These are phyloP conservation scores for Andrena bicolor DNA, from an alignment of 2,888 invertebrate genomes.

Conservation along the genomic window DNA sequence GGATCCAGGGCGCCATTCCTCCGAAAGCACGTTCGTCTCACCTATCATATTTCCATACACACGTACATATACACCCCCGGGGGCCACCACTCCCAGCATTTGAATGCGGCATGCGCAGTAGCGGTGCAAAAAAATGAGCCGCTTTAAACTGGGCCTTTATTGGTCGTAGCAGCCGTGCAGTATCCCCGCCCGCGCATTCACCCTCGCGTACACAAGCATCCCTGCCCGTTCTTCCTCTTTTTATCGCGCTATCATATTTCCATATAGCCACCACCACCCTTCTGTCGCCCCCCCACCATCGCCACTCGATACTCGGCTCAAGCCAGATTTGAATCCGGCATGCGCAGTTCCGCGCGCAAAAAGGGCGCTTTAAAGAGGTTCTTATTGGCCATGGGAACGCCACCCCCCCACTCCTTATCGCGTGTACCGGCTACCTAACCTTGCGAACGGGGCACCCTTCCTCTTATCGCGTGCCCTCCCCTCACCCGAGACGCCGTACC, in stretches of 20 bases:
- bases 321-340: slow-evolving; percentile 81
- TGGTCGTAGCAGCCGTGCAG: slow-evolving; percentile 65
- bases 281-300: slow-evolving; percentile 60
- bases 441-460: slow-evolving; percentile 71
- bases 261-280: slow-evolving; percentile 75
- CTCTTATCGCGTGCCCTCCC: slow-evolving; percentile 71
- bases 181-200: slow-evolving; percentile 67
- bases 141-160: slow-evolving; percentile 74
- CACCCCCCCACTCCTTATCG: slow-evolving; percentile 75
- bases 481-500: slow-evolving; percentile 70
- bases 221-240: slow-evolving; percentile 75
- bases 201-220: slow-evolving; percentile 64
- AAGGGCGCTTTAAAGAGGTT: slow-evolving; percentile 83
- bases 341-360: slow-evolving; percentile 78
- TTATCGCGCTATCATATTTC: slow-evolving; percentile 82
- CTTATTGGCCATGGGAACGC: slow-evolving; percentile 83
- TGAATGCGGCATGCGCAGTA: slow-evolving; percentile 83
- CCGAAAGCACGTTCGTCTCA: slow-evolving; percentile 50
- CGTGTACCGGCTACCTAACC: slow-evolving; percentile 78
- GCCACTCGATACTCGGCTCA: slow-evolving; percentile 67
- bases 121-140: slow-evolving; percentile 68
- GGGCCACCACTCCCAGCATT: slow-evolving; percentile 76
- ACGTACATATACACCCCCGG: slow-evolving; percentile 46
- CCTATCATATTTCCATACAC: slow-evolving; percentile 80
- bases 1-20: slow-evolving; percentile 67